Conservation (phyloP, 1,140 invertebrate genomes). For the Dysdera silvatica region DNA sequence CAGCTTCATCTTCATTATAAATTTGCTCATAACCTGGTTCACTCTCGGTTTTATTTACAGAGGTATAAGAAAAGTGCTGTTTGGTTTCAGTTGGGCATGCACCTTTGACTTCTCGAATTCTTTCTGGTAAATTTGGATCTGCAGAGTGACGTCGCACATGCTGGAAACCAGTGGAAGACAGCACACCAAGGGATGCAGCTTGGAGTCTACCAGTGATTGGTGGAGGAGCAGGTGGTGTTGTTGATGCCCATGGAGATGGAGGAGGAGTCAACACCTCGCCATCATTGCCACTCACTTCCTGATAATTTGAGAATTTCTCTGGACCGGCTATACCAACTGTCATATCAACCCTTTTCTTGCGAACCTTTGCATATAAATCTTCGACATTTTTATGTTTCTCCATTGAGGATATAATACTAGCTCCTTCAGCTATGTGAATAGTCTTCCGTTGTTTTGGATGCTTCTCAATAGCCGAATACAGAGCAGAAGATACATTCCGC, state of each 20-base stretch:
- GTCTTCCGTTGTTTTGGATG: constrained; percentile 25
- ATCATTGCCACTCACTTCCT: constrained; percentile 2
- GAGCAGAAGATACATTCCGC: constrained; percentile 13
- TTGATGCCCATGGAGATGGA: constrained; percentile 16
- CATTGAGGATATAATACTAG: constrained; percentile 9
- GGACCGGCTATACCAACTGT: constrained; percentile 5
- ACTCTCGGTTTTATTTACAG: neutral
- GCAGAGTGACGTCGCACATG: constrained; percentile 15
- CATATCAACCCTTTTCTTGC: constrained; percentile 30
- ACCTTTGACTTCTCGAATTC: constrained; percentile 7
- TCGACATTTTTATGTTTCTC: constrained; percentile 52
- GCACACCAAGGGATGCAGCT: constrained; percentile 14
- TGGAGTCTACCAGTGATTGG: constrained; percentile 16
- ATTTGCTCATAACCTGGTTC: constrained; percentile 26
- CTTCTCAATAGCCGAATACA: constrained; percentile 27
- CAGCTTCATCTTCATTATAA: constrained; percentile 20
- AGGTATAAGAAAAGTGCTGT: neutral
- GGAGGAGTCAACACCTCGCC: constrained; percentile 14
- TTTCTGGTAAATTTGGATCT: constrained; percentile 13
- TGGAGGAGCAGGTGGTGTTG: constrained; percentile 19
- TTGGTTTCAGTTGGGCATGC: neutral
- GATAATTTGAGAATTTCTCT: constrained; percentile 9
- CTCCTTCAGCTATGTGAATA: constrained; percentile 27
- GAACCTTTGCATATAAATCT: constrained; percentile 78
- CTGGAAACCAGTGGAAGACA: constrained; percentile 5